These are phyloP conservation scores for Spea hammondii DNA, from an alignment of 2,797 vertebrate genomes.

Conservation along the genomic window DNA sequence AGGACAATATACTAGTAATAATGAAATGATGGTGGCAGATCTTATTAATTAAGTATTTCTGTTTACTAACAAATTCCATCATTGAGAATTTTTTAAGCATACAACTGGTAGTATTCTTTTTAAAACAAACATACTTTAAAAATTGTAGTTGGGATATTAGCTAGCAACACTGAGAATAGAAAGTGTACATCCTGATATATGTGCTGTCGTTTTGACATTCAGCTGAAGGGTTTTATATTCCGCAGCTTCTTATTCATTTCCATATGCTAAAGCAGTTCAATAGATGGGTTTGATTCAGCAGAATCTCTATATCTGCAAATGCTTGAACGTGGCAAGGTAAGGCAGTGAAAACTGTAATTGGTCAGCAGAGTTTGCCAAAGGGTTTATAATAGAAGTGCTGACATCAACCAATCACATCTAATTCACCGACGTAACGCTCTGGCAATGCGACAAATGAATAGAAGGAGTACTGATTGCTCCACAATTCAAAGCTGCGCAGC, in stretches of 20 bases:
- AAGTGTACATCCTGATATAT: not conserved
- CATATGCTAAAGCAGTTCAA: not conserved
- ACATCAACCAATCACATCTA: constrained; percentile 41
- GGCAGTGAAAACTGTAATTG: constrained; percentile 33
- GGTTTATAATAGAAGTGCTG: constrained; percentile 42
- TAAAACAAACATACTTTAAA: no score
- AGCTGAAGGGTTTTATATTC: no score
- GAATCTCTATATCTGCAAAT: constrained; percentile 23
- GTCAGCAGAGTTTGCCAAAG: constrained; percentile 40
- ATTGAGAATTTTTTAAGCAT: no score
- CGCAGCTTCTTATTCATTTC: not conserved
- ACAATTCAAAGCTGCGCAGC: constrained; percentile 30
- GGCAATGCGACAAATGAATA: constrained; percentile 38
- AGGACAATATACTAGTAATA: no score
- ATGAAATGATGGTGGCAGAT: no score
- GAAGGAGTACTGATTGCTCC: constrained; percentile 37
- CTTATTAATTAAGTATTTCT: no score
- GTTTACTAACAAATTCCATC: no score
- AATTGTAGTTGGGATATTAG: no score
- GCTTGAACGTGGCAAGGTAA: constrained; percentile 3
- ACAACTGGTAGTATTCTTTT: no score
- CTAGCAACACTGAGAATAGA: no score
- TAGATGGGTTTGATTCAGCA: constrained; percentile 26
- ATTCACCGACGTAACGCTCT: constrained; percentile 33
- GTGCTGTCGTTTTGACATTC: not conserved